phyloP scores from a whole-genome alignment of 2,797 vertebrate genomes.

The Ptychobarbus kaznakovi region DNA sequence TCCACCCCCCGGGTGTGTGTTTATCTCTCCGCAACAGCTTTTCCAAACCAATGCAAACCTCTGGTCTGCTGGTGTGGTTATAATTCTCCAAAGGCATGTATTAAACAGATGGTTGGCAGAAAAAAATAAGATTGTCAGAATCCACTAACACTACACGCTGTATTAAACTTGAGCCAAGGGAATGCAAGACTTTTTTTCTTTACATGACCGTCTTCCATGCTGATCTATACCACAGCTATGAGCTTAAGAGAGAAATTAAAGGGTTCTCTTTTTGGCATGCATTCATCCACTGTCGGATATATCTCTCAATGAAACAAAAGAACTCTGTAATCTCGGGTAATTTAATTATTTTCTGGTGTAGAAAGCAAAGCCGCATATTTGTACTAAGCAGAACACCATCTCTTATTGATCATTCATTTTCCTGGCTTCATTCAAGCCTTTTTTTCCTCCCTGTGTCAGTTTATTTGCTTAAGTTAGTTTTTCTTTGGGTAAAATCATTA shows the following conservation, averaged over 20 bases:
- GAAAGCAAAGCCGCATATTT: constrained; percentile 61
- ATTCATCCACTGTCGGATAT: constrained; percentile 72
- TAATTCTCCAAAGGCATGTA: constrained; percentile 58
- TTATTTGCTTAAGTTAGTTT: constrained; percentile 59
- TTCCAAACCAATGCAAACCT: constrained; percentile 43
- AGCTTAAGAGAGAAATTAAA: constrained; percentile 73
- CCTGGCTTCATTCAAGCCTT: constrained; percentile 58
- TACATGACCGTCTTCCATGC: constrained; percentile 70
- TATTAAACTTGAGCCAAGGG: constrained; percentile 58
- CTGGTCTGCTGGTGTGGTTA: constrained; percentile 32
- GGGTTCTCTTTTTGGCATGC: constrained; percentile 65
- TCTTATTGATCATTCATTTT: constrained; percentile 62
- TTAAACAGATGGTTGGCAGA: constrained; percentile 67
- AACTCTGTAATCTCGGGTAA: constrained; percentile 69
- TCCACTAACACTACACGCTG: constrained; percentile 58
- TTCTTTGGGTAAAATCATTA: constrained; percentile 60
- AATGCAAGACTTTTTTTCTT: constrained; percentile 60
- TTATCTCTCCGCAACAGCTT: constrained; percentile 27
- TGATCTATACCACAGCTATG: constrained; percentile 75
- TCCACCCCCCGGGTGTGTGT: constrained; percentile 7
- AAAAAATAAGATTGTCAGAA: constrained; percentile 66
- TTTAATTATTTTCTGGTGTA: constrained; percentile 58
- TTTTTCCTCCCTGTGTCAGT: constrained; percentile 59
- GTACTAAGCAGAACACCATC: constrained; percentile 62
- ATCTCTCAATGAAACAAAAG: constrained; percentile 72